Evolutionary conservation across 2,888 invertebrate genomes (phyloP), one percentile per base, ranked within the genome.

Genomic region (Nudaria mundana): DNA sequence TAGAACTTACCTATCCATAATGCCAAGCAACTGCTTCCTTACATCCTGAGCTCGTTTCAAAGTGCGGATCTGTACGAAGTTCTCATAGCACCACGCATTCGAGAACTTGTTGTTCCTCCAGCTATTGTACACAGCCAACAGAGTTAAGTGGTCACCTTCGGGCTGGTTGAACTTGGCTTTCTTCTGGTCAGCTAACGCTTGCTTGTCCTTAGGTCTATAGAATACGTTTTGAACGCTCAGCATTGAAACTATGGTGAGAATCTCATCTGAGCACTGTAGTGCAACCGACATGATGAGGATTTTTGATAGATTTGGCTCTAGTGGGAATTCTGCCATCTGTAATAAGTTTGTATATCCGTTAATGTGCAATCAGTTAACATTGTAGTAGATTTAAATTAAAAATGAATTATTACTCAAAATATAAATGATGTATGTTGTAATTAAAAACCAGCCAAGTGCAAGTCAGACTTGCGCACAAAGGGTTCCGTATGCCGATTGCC

Each of bases 101-200:
- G 98, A 98, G 80, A 99, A 99, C 83, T 99, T 98, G 74, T 99
- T 99, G 75, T 98, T 98, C 67, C 97, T 95, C 99, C 99, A 99
- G 33, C 98, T 98, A 76, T 99, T 99, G 76, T 98, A 99, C 3
- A 99, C 99, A 0, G 99, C 97, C n/a, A 99, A 81, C 14, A 99
- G 83, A 0, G 99, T 99, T 26, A 99, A 85, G 82, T 99, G 99
- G 80, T 99, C 99, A 0, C 99, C 99, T 78, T 99, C 99, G 0
- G 97, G 92, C 80, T 99, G 99, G 83, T 99, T 99, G 78, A 99
- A 99, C 84, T 99, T 99, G 0, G 99, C 98, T 71, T 99, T 99
- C 80, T 98, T 98, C 84, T 99, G 98, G 85, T 99, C 99, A 0
- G 99, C 99, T 23, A 98, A 79, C 0, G 98, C 97, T 73, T 98